Evolutionary conservation across 2,113 vertebrate genomes (phyloP), one percentile per base, ranked within the genome.

Genomic region (Lophochroa leadbeateri): DNA sequence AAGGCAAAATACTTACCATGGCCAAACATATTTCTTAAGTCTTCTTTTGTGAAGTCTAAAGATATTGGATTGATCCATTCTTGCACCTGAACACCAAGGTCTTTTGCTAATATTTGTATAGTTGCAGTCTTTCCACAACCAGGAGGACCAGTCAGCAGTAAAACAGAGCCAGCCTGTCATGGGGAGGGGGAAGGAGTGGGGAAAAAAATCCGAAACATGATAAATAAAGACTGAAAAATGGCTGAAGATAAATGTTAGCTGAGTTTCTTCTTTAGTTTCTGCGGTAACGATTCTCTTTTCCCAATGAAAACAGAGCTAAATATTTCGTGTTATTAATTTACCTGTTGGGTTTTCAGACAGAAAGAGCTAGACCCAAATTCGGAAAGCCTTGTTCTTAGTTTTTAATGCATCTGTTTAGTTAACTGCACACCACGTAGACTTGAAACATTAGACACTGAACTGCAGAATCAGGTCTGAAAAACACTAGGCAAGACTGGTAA

Each of bases 61-160:
- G 96, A 98, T 74, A 98, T n/a, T 17, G 99, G 99, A 96, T 99
- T 99, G 83, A 97, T 98, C 99, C 99, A 99, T 82, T 99, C 99
- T 88, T 99, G 99, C 55, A 99, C 89, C 47, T 98, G 98, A 94
- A 99, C 82, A 29, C 97, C 98, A 91, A 98, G 96, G 44, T 99
- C 98, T 92, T 92, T 97, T 58, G 98, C 97, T 65, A 99, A 67
- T 90, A 99, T 98, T 69, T 97, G 98, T 93, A 99, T 37, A 58
- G 99, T 99, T 65, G 98, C 97, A 9, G 99, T 99, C 96, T 99
- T 99, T 50, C 99, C 99, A 97, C 99, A 99, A 72, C 99, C 99
- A 18, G 99, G 97, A 37, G 99, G 99, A 67, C 99, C 99, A 8
- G 98, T 99, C 58, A 99, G 96, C 83, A 99, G 95, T 88, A 99